phyloP scores from a whole-genome alignment of 92 coral and sea anemone species.

The Porites divaricata region DNA sequence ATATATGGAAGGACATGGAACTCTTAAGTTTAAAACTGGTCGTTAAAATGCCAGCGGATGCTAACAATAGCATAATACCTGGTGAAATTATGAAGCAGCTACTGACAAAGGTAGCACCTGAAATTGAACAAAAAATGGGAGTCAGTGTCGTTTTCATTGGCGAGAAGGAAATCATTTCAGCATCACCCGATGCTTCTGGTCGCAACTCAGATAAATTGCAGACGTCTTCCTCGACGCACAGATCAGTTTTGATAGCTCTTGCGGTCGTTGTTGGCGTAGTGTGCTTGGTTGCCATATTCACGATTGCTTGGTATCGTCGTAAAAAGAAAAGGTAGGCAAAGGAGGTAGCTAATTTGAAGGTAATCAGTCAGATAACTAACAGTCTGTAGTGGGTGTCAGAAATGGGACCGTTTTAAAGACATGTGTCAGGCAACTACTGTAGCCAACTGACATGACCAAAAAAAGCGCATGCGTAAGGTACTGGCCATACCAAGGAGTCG shows the following conservation, averaged over 20 bases:
- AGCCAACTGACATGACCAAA: too few species aligned
- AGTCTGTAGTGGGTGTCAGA: too few species aligned
- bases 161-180: constrained; percentile 5
- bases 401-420: too few species aligned
- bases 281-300: constrained; percentile 1
- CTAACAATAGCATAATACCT: constrained; percentile 12
- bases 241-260: constrained; percentile 25
- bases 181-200: constrained; percentile 15
- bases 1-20: constrained; percentile 1
- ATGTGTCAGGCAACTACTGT: too few species aligned
- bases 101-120: constrained; percentile 30
- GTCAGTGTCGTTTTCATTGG: constrained; percentile 13
- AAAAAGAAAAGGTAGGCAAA: background rate
- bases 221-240: background rate
- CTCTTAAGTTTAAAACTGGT: constrained; percentile 28
- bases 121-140: constrained; percentile 6
- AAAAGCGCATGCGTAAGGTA: too few species aligned
- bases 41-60: constrained; percentile 16
- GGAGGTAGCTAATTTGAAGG: too few species aligned
- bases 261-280: constrained; percentile 25
- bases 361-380: too few species aligned
- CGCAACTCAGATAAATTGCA: constrained; percentile 1
- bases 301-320: constrained; percentile 17
- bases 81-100: background rate
- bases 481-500: too few species aligned